Percentiles rank a stretch among this genome's conserved stretches.
Evolutionary conservation across 2,113 vertebrate species (phyloP).

Genomic region (Microtus pennsylvanicus): DNA sequence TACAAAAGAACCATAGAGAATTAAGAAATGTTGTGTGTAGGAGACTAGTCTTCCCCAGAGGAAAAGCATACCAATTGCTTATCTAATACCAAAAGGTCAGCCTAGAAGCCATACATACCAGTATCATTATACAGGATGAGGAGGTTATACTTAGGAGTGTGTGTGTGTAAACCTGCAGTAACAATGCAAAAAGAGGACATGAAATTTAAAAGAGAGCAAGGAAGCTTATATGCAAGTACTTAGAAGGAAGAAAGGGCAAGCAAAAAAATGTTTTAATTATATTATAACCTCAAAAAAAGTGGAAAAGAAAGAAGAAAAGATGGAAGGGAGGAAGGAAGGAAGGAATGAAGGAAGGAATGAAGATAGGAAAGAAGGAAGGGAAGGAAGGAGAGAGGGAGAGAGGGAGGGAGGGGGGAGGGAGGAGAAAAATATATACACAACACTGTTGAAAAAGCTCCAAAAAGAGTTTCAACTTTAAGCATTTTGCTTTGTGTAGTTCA

Average conservation of each 20-base stretch:
- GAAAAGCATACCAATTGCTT: neutral
- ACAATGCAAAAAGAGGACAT: neutral
- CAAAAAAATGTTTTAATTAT: neutral
- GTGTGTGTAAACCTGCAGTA: no score
- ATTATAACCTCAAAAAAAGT: neutral
- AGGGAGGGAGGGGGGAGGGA: neutral
- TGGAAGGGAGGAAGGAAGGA: neutral
- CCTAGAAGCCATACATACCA: neutral
- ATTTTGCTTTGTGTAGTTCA: neutral
- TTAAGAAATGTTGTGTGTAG: neutral
- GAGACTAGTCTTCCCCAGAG: neutral
- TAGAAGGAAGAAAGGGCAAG: neutral
- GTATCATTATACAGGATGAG: neutral
- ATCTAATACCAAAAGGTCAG: neutral
- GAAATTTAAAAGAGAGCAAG: neutral
- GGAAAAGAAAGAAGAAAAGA: neutral
- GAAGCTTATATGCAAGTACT: neutral
- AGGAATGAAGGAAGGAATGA: neutral
- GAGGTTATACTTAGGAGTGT: neutral
- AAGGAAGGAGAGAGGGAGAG: accelerated
- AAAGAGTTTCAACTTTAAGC: neutral
- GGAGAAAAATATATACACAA: neutral
- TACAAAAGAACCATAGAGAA: neutral
- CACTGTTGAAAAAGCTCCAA: neutral
- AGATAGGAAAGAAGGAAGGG: no score